Evolutionary conservation across 2,888 invertebrate species (phyloP).

Genomic region (Archips xylosteana): DNA sequence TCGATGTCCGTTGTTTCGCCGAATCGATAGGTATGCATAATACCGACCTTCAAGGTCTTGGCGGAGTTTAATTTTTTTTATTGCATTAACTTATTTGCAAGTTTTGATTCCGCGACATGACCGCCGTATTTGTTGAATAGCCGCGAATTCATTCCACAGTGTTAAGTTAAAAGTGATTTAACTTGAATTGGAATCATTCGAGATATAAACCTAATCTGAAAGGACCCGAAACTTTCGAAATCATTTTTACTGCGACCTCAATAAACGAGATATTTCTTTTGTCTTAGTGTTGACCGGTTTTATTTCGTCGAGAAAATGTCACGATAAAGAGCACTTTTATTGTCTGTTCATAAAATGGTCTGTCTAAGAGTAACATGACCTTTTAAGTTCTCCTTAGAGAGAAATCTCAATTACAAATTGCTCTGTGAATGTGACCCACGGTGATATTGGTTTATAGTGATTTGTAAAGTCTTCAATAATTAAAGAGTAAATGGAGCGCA

Average conservation of each 20-base stretch:
- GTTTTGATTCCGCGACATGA: slow-evolving; percentile 5
- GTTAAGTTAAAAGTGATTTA: slow-evolving; percentile 53
- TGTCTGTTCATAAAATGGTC: slow-evolving; percentile 63
- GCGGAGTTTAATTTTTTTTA: slow-evolving; percentile 17
- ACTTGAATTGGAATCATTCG: slow-evolving; percentile 54
- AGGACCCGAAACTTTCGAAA: slow-evolving; percentile 65
- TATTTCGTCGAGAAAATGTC: slow-evolving; percentile 62
- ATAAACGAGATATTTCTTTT: slow-evolving; percentile 56
- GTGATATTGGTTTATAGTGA: slow-evolving; percentile 12
- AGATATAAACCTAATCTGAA: slow-evolving; percentile 48
- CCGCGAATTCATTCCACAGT: slow-evolving; percentile 68
- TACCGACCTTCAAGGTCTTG: slow-evolving; percentile 72
- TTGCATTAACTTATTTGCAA: slow-evolving; percentile 26
- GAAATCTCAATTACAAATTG: slow-evolving; percentile 58
- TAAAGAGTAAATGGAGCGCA: slow-evolving; percentile 16
- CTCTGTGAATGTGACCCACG: slow-evolving; percentile 47
- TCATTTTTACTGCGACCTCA: slow-evolving; percentile 55
- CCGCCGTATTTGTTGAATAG: slow-evolving; percentile 47
- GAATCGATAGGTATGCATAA: slow-evolving; percentile 80
- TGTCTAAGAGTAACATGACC: slow-evolving; percentile 68
- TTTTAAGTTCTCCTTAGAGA: slow-evolving; percentile 64
- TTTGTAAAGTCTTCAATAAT: slow-evolving; percentile 30
- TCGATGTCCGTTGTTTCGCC: slow-evolving; percentile 82
- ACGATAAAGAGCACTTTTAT: slow-evolving; percentile 69
- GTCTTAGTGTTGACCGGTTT: slow-evolving; percentile 52